These are phyloP conservation scores for Alligator mississippiensis DNA, from an alignment of 2,113 vertebrate species.

Conservation along the genomic window DNA sequence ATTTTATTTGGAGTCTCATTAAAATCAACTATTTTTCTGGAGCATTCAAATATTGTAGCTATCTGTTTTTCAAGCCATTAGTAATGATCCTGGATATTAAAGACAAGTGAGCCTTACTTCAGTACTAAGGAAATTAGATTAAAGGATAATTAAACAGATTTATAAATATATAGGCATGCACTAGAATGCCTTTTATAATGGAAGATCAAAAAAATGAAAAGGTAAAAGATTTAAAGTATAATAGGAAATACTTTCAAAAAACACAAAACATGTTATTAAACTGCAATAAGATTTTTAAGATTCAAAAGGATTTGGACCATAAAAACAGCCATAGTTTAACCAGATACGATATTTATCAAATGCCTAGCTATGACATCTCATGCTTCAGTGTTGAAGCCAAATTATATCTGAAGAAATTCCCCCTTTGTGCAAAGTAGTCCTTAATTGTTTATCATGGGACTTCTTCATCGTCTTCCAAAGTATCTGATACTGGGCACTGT, in stretches of 20 bases:
- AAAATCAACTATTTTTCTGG: not conserved
- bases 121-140: not conserved
- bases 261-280: not conserved
- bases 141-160: not conserved
- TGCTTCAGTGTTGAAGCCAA: not conserved
- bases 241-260: not conserved
- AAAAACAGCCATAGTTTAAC: not conserved
- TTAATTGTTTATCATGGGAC: not conserved
- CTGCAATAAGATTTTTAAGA: not conserved
- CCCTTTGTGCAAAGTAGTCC: not conserved
- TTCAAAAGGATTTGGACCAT: not conserved
- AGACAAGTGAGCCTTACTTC: constrained; percentile 10
- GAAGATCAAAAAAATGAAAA: constrained; percentile 9
- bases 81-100: not conserved
- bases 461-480: not conserved
- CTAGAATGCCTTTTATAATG: not conserved
- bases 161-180: not conserved
- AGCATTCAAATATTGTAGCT: not conserved
- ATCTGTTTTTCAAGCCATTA: not conserved
- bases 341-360: not conserved
- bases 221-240: not conserved
- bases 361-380: not conserved
- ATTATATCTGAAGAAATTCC: not conserved
- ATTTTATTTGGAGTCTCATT: not conserved
- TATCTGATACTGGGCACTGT: not conserved